A percentile compares a stretch with the other conserved stretches of the same genome.
Conservation (phyloP, 2,113 vertebrate genomes). For the Chunga burmeisteri region DNA sequence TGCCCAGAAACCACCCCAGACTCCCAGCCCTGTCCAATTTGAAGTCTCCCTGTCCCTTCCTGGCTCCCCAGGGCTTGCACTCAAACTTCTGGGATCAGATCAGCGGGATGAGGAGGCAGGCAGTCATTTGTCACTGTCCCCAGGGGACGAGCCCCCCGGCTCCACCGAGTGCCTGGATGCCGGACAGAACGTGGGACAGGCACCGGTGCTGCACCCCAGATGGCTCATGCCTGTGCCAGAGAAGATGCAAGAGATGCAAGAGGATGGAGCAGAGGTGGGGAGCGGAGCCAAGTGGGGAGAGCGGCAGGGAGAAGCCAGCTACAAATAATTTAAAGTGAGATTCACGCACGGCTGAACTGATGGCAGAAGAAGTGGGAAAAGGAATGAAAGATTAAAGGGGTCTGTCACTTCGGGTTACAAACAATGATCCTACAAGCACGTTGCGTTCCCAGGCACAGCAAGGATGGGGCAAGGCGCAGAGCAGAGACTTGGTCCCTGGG, state of each 20-base stretch:
- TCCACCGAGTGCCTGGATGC: background rate
- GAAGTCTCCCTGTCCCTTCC: background rate
- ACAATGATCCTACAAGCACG: constrained; percentile 78
- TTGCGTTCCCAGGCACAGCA: constrained; percentile 73
- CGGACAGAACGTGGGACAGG: background rate
- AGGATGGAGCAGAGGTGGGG: background rate
- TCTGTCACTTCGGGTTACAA: constrained; percentile 88
- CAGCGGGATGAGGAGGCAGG: background rate
- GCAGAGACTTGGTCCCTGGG: constrained; percentile 68
- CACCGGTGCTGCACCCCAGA: fast-evolving
- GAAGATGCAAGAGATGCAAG: background rate
- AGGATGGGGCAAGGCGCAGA: constrained; percentile 78
- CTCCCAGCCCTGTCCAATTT: fast-evolving
- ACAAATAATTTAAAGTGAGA: constrained; percentile 87
- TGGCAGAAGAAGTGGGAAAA: constrained; percentile 87
- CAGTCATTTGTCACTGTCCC: background rate
- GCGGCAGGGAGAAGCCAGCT: constrained; percentile 28
- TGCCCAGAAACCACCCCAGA: background rate
- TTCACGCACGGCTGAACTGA: constrained; percentile 85
- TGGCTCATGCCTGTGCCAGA: fast-evolving
- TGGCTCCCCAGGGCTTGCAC: background rate
- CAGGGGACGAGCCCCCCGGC: background rate
- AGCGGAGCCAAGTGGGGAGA: background rate
- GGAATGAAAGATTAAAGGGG: constrained; percentile 90
- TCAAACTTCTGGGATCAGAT: background rate